Base-by-base conservation (phyloP, 92 coral and sea anemone species). In the Ricordea florida region DNA sequence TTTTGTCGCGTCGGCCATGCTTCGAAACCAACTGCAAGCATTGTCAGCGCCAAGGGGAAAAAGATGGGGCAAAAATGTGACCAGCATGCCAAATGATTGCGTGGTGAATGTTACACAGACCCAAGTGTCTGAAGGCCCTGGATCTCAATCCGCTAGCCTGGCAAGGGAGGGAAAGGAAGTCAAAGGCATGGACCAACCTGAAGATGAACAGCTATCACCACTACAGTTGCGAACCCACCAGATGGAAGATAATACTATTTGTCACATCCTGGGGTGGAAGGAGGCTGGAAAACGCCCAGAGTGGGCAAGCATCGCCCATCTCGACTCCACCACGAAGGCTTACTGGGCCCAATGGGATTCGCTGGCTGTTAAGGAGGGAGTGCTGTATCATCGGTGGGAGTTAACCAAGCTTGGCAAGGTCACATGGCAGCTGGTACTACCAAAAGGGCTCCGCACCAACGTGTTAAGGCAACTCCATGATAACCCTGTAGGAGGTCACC, bases 271-370 rank as follows among this genome's bases (percentile, higher is more conserved):
- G 42, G 46, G 29, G 31, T 73, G 67, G 80, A 73, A 73, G 57
- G 37, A 33, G 18, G 29, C 37, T 45, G 59, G 59, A 6, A 32
- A 66, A 5, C 73, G 45, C 41, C 73, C 73, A 6, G 73, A 66
- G 15, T 66, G 73, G 73, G 36, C 56, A 5, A 25, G 17, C 17
- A 33, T 66, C 16, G 57, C 73, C 23, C 73, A 45, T 17, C 56
- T 38, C 41, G 40, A 62, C 67, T 66, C 66, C 22, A 25, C 44
- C 5, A 62, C 74, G 7, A 75, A 75, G 52, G 71, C 61, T 16
- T 74, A 74, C 59, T 74, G 81, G 81, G 81, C 69, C 43, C 70
- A 74, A 23, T 74, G 81, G 81, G 66, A 74, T 11, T 74, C 81
- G 31, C 57, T 58, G 4, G 45, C 37, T 66, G 48, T 66, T 30